These are phyloP conservation scores for Balaeniceps rex DNA, from an alignment of 2,113 vertebrate genomes.

Conservation along the genomic window DNA sequence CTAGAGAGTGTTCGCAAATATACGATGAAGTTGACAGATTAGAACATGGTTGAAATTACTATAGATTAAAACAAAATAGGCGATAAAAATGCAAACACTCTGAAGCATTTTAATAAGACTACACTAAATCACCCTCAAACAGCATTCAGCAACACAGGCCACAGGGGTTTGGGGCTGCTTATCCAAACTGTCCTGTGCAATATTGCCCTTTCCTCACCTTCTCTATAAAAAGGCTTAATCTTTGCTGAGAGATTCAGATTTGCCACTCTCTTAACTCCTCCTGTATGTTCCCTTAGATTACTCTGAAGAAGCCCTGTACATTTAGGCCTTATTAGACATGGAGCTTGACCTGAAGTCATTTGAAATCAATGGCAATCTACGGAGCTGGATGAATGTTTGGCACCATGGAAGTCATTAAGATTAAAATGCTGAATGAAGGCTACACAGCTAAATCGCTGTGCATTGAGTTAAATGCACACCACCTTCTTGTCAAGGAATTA, in stretches of 20 bases:
- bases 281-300: not conserved
- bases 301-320: not conserved
- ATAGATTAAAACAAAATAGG: constrained; percentile 15
- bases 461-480: not conserved
- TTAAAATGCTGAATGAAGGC: not conserved
- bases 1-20: not conserved
- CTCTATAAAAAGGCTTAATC: not conserved
- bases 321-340: not conserved
- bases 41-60: constrained; percentile 21
- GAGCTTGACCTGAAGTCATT: not conserved
- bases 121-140: not conserved
- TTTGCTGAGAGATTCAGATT: not conserved
- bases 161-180: not conserved
- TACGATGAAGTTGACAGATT: not conserved
- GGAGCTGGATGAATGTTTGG: not conserved
- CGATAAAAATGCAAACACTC: constrained; percentile 10
- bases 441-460: not conserved
- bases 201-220: not conserved
- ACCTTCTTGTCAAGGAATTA: not conserved
- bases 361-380: not conserved
- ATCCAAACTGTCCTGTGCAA: not conserved
- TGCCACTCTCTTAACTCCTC: not conserved
- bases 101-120: constrained; percentile 11
- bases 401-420: not conserved
- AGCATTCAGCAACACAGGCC: not conserved